Conservation (phyloP, 2,113 vertebrate genomes). For the Nicator chloris region DNA sequence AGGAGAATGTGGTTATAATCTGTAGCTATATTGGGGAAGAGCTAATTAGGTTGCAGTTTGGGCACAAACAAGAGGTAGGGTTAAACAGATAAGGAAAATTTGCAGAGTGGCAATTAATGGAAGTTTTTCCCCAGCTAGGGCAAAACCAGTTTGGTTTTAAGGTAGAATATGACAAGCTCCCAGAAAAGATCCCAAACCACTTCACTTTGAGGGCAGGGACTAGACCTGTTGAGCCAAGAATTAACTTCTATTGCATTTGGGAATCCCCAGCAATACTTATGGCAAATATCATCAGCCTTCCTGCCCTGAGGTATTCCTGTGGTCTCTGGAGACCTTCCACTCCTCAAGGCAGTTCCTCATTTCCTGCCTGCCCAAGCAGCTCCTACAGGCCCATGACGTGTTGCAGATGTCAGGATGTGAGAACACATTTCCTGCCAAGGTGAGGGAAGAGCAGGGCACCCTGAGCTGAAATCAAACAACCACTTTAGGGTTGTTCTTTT, state of each 20-base stretch:
- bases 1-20: background rate
- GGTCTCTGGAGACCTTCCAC: background rate
- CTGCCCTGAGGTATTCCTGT: background rate
- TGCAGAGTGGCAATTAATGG: background rate
- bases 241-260: background rate
- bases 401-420: background rate
- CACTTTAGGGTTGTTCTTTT: background rate
- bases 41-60: background rate
- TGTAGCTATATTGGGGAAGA: background rate
- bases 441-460: background rate
- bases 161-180: background rate
- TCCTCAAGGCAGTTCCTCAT: background rate
- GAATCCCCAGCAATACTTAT: background rate
- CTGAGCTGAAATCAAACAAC: background rate
- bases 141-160: background rate
- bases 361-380: background rate
- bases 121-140: background rate
- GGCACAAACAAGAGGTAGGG: background rate
- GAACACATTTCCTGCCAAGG: background rate
- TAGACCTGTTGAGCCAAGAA: background rate
- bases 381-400: background rate
- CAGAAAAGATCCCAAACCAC: background rate
- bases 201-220: background rate
- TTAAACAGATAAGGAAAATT: background rate
- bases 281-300: background rate